A percentile compares a stretch with the other conserved stretches of the same genome.
Evolutionary conservation across 2,113 vertebrate species (phyloP).

Genomic region (Hydrolagus affinis): DNA sequence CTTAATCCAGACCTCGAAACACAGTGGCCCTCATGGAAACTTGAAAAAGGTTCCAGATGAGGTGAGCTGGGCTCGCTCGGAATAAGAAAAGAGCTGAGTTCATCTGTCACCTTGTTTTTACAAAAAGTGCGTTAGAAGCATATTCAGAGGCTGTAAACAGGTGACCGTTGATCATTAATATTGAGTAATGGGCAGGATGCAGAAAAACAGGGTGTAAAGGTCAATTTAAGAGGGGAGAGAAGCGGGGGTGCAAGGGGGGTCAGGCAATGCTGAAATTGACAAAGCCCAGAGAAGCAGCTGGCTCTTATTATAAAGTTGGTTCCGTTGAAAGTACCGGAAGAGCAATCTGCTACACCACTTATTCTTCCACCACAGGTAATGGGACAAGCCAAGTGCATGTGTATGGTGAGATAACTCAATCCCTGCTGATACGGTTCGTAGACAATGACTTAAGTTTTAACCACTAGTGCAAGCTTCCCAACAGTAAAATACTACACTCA

Average conservation of each 20-base stretch:
- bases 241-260: not conserved
- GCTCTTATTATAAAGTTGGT: conserved; percentile 23
- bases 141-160: conserved; percentile 16
- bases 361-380: not conserved
- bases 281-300: conserved; percentile 21
- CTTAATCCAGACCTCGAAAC: too few relatives aligned
- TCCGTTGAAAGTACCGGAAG: conserved; percentile 7
- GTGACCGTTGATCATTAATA: conserved; percentile 30
- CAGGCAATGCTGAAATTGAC: conserved; percentile 13
- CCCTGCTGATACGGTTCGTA: too few relatives aligned
- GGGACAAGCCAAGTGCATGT: not conserved
- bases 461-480: too few relatives aligned
- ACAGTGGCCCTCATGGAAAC: too few relatives aligned
- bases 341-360: conserved; percentile 26
- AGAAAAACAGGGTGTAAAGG: conserved; percentile 20
- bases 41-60: too few relatives aligned
- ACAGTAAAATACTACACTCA: too few relatives aligned
- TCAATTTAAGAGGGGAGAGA: conserved; percentile 1
- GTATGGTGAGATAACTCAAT: not conserved
- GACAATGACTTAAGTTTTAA: too few relatives aligned
- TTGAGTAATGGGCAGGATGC: conserved; percentile 30
- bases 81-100: conserved; percentile 1
- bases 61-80: too few relatives aligned
- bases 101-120: conserved; percentile 19
- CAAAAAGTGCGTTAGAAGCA: conserved; percentile 8